These are phyloP conservation scores for Orchestia grillus DNA, from an alignment of 1,140 invertebrate genomes.

Conservation along the genomic window DNA sequence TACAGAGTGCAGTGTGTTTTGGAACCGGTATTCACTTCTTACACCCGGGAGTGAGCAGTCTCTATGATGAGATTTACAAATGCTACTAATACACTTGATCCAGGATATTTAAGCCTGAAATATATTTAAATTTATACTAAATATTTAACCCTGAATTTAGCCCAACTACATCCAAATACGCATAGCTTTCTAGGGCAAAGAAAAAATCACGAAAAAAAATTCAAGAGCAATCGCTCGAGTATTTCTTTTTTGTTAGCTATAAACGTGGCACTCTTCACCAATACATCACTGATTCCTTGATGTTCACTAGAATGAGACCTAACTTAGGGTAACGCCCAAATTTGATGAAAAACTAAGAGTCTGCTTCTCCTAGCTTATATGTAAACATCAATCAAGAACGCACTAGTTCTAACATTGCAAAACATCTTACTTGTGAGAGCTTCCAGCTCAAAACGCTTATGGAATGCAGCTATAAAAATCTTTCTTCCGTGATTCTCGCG, in stretches of 20 bases:
- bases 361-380: not conserved
- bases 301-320: not conserved
- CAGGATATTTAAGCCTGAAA: not conserved
- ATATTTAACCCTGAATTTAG: not conserved
- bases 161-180: too few species aligned
- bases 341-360: not conserved
- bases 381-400: not conserved
- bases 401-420: not conserved
- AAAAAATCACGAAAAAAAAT: too few species aligned
- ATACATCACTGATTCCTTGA: not conserved
- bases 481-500: not conserved
- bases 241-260: too few species aligned
- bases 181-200: too few species aligned
- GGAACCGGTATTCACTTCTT: not conserved
- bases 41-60: not conserved
- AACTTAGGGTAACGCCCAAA: not conserved
- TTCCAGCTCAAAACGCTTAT: not conserved
- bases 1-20: too few species aligned
- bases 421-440: not conserved
- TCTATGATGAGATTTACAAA: not conserved
- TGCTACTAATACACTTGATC: not conserved
- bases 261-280: too few species aligned
- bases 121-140: not conserved
- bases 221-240: too few species aligned
- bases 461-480: not conserved